Base-by-base conservation (phyloP, 2,888 invertebrate species). In the Erebia palarica region DNA sequence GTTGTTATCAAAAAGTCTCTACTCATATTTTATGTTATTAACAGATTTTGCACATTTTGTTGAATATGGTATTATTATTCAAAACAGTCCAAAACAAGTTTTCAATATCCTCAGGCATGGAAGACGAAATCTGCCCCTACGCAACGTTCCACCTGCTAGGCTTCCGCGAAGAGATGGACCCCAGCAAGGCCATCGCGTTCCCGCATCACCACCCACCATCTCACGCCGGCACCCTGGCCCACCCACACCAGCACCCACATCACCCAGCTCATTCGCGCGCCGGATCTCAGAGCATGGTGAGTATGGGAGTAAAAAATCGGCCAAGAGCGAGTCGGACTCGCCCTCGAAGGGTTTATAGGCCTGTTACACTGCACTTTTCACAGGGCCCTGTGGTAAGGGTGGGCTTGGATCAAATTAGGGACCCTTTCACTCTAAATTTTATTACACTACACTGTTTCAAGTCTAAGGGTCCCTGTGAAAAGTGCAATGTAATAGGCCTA, bases 121-220 rank as follows among this genome's bases (percentile, higher is more conserved):
- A 98, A 87, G 98, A 98, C 85, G 98, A 98, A 90, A 98, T 98
- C 87, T 98, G 98, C 92, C 98, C 98, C 59, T 98, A 98, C 92
- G 98, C 98, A 10, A 98, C 98, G 58, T 98, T 98, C 96, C 98
- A 98, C 89, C 94, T 98, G 83, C 95, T 98, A 71, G 98, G 98
- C 79, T 98, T 98, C 96, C 97, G 98, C 81, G 98, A 98, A 88
- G 98, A 98, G 94, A 98, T 98, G 97, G 98, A 98, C 89, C 98
- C 97, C 63, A 96, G 94, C 88, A 98, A 97, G 94, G 97, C 97
- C 66, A 87, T 90, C 95, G 97, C 96, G 94, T 97, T 92, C 97
- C 97, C 96, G 95, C 97, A 93, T 97, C 97, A 79, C 96, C 97
- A 97, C 88, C 94, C 94, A 49, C 87, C 91, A 13, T 36, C 36